Base-by-base conservation (phyloP, 2,888 invertebrate genomes). In the Gymnocheta viridis region DNA sequence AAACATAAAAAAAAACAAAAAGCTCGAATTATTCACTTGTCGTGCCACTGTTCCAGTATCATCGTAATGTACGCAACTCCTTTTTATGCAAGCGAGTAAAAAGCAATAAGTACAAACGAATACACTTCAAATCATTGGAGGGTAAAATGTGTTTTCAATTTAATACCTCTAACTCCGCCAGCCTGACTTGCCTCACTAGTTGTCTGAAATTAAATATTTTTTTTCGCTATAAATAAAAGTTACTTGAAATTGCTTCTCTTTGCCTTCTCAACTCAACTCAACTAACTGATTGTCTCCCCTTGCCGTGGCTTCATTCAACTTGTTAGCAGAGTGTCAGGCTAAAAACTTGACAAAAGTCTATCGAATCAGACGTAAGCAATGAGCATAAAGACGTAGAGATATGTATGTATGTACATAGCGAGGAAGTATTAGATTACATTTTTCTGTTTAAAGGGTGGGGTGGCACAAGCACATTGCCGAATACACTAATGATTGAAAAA, bases 121-220 rank as follows among this genome's bases (percentile, higher is more conserved):
- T 72, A 83, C 64, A 62, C 66, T 77, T 69, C 24, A 62, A 67
- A 72, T 78, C 82, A 82, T 62, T 82, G 82, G 69, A 84, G 84
- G 82, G 84, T 84, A 77, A 81, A 84, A 81, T 81, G 81, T 82
- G 82, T 78, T 82, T 84, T 77, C 84, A 84, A 82, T 84, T 77
- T 82, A 73, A 78, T 78, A 78, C 72, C 72, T 78, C 66, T 67
- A 82, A 78, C 74, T 69, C 62, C 54, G 74, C 58, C 73, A 38
- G 74, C 35, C 66, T 76, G 32, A 29, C 38, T 35, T 41, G 60
- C 9, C 32, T 56, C 29, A n/a, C 44, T 51, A 29, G 22, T 47
- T 56, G 72, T 3, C 7, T 62, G 47, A 27, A 17, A 22, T 38
- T 29, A n/a, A 24, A n/a, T n/a, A n/a, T n/a, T n/a, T n/a, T 32